Percentiles rank a stretch among this genome's conserved stretches.
These are phyloP conservation scores for Drosophila bocki DNA, from an alignment of 1,140 invertebrate species.

Conservation along the genomic window DNA sequence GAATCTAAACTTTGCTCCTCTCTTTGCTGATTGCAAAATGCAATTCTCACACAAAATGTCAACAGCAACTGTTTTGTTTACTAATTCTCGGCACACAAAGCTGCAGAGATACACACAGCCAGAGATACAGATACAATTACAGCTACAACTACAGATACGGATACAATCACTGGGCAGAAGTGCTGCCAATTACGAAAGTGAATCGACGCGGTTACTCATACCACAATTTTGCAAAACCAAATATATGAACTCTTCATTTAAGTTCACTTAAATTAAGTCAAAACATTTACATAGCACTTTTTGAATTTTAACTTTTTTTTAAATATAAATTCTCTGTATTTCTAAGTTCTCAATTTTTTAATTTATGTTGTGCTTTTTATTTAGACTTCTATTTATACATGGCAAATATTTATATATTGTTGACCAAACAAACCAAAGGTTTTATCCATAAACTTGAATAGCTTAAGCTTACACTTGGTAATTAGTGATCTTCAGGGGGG, in stretches of 20 bases:
- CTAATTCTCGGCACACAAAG: conserved; percentile 55
- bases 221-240: not conserved
- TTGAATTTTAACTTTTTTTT: not conserved
- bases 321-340: no score
- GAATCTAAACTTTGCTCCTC: conserved; percentile 34
- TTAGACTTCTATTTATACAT: not conserved
- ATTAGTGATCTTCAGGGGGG: not conserved
- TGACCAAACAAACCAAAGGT: conserved; percentile 1
- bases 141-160: not conserved
- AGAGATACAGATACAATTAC: conserved; percentile 4
- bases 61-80: conserved; percentile 75
- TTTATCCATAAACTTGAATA: not conserved
- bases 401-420: conserved; percentile 3
- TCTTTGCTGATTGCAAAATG: conserved; percentile 48
- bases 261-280: conserved; percentile 1
- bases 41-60: conserved; percentile 57
- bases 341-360: not conserved
- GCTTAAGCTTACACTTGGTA: not conserved
- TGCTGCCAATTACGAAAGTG: conserved; percentile 38
- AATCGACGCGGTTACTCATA: conserved; percentile 28
- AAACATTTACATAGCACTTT: not conserved
- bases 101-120: conserved; percentile 17
- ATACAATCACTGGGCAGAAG: conserved; percentile 26
- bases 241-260: conserved; percentile 14
- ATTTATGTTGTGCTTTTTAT: not conserved